Evolutionary conservation across 92 coral and sea anemone genomes (phyloP).

Genomic region (Paramuricea clavata): DNA sequence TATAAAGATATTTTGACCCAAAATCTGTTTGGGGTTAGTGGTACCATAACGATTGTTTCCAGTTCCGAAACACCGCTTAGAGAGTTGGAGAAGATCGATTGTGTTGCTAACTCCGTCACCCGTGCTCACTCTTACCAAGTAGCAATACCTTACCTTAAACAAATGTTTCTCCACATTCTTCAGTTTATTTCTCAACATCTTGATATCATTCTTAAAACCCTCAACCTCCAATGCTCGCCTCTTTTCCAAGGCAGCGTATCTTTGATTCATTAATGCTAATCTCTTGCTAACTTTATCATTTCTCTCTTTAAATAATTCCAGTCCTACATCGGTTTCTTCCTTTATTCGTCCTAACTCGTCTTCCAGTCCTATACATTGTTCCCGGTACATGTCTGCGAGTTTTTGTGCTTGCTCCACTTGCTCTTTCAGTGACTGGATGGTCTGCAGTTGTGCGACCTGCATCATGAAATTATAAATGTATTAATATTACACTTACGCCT

Average conservation of each 20-base stretch:
- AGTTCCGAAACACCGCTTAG: too few species aligned
- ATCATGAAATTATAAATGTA: not conserved
- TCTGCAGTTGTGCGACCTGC: conserved; percentile 81
- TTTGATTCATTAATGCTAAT: conserved; percentile 84
- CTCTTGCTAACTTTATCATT: conserved; percentile 93
- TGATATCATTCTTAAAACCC: conserved; percentile 95
- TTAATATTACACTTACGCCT: not conserved
- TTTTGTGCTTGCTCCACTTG: conserved; percentile 95
- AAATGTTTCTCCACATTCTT: conserved; percentile 95
- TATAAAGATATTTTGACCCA: too few species aligned
- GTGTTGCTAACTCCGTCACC: too few species aligned
- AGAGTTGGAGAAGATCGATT: too few species aligned
- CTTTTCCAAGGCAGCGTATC: conserved; percentile 92
- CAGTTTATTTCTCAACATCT: conserved; percentile 88
- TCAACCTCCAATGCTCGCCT: conserved; percentile 95
- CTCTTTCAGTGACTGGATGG: conserved; percentile 89
- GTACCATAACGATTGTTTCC: too few species aligned
- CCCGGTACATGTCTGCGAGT: conserved; percentile 98
- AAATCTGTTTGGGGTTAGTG: too few species aligned
- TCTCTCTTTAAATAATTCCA: conserved; percentile 93
- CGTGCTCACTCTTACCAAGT: too few species aligned
- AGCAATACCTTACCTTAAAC: conserved; percentile 75
- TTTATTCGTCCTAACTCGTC: conserved; percentile 92
- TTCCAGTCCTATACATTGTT: conserved; percentile 96
- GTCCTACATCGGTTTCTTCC: conserved; percentile 95